Evolutionary conservation across 2,797 vertebrate species (phyloP), one percentile per base, ranked within the genome.

Genomic region (Limnodromus scolopaceus): DNA sequence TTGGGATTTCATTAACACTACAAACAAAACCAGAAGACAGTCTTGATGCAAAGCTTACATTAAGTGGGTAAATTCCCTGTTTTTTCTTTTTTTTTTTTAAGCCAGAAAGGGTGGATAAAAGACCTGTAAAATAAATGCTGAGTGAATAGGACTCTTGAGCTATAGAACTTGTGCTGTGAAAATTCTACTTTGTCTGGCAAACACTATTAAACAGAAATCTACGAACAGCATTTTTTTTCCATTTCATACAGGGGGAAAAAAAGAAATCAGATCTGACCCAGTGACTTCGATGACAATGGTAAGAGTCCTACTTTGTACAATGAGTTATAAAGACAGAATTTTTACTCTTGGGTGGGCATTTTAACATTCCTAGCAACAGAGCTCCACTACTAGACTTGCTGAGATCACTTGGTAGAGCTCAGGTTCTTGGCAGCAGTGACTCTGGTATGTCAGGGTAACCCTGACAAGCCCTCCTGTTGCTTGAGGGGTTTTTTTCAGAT

Each of bases 151-250:
- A 95, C 97, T 97, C 96, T 97, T 76, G 11, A 98, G 97, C 96
- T 96, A 97, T 97, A 98, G 96, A 97, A 97, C 93, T 41, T 97
- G 82, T 89, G 94, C 97, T 97, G 93, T 97, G 97, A 97, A 98
- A 98, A 98, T 97, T 97, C 95, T 89, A 97, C 96, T 97, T 97
- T 97, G 97, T 98, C 97, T 97, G 96, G 95, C 95, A 98, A 98
- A 98, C 96, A 96, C 93, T 97, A 97, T 95, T 96, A 98, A 96
- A 96, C 93, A 97, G 95, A 96, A 97, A 98, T 95, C 97, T 97
- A 96, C 95, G 97, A 97, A 93, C 94, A 95, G 96, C 95, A 87
- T 92, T 97, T 98, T 94, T 93, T 96, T 91, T 27, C 92, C 93
- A 97, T 98, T 97, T 97, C 94, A 93, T 96, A 95, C 78, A 84